Evolutionary conservation across 2,888 invertebrate genomes (phyloP), one percentile per base, ranked within the genome.

Genomic region (Rhingia rostrata): DNA sequence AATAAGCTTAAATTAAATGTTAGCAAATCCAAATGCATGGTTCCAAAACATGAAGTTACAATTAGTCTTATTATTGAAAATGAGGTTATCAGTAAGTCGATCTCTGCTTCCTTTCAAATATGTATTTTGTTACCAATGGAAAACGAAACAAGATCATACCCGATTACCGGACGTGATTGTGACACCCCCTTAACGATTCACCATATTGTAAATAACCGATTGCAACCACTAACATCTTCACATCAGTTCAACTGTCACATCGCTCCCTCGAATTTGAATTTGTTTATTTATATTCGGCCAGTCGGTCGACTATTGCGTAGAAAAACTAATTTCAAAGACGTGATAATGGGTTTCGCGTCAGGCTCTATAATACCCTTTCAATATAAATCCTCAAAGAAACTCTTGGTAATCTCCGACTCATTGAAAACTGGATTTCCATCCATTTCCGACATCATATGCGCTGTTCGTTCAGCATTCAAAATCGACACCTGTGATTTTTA

Each of bases 331-430:
- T 87, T 86, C 1, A 22, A 22, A 22, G 1, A 22, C 22, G 1
- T 7, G 39, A 90, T 88, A 87, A 90, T 90, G 91, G 88, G 88
- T 86, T 87, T 90, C 86, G 89, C 89, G 69, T 89, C 90, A 81
- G 88, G 90, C 63, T 89, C 88, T 70, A 90, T 90, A 81, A 88
- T 90, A 84, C 91, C 90, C 78, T 91, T 90, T 90, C 90, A 89
- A 88, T 90, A 88, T 87, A 89, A 90, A 74, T 89, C 89, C 86
- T 88, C 87, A 14, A 91, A 90, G 73, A 90, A 90, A 80, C 86
- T 90, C 61, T 86, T 90, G 32, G 89, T 88, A 88, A 88, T 91
- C 81, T 88, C 89, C 54, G 88, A 89, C 30, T 88, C 89, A 64
- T 88, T 89, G 78, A 88, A 89, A 58, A 88, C 88, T 85, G 86